phyloP scores from a whole-genome alignment of 2,888 invertebrate species.

The Dicyrtomina minuta region DNA sequence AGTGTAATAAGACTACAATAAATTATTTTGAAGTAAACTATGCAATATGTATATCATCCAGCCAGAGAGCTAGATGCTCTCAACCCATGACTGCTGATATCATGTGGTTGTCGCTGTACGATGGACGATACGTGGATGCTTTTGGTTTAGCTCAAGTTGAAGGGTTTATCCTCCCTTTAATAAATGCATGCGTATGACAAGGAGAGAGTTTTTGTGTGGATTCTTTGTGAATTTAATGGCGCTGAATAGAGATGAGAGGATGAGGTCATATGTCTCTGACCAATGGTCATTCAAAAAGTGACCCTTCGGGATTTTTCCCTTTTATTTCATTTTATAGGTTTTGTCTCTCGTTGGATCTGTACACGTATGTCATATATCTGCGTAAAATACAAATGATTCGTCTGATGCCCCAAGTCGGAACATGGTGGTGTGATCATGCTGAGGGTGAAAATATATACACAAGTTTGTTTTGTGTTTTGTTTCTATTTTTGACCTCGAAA shows the following conservation, averaged over 20 bases:
- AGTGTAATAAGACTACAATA: neutral
- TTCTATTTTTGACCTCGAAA: constrained; percentile 51
- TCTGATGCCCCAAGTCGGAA: too few relatives aligned
- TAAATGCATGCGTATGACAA: neutral
- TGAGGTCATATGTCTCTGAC: constrained; percentile 42
- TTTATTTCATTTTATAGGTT: constrained; percentile 33
- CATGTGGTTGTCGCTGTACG: too few relatives aligned
- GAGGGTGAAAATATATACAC: constrained; percentile 36
- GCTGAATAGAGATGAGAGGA: constrained; percentile 39
- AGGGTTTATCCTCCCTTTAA: neutral
- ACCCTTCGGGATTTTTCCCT: constrained; percentile 27
- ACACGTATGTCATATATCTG: too few relatives aligned
- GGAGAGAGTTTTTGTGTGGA: constrained; percentile 7
- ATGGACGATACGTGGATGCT: too few relatives aligned
- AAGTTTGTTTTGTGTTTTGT: constrained; percentile 41
- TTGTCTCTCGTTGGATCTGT: constrained; percentile 12
- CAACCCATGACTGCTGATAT: too few relatives aligned
- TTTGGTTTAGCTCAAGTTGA: too few relatives aligned
- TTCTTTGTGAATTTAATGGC: constrained; percentile 28
- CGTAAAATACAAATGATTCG: too few relatives aligned
- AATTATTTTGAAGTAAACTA: constrained; percentile 1
- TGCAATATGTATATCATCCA: too few relatives aligned
- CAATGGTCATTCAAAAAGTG: constrained; percentile 40
- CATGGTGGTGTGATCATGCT: too few relatives aligned
- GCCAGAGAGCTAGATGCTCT: too few relatives aligned